Evolutionary conservation across 2,113 vertebrate genomes (phyloP).

Genomic region (Caracal caracal): DNA sequence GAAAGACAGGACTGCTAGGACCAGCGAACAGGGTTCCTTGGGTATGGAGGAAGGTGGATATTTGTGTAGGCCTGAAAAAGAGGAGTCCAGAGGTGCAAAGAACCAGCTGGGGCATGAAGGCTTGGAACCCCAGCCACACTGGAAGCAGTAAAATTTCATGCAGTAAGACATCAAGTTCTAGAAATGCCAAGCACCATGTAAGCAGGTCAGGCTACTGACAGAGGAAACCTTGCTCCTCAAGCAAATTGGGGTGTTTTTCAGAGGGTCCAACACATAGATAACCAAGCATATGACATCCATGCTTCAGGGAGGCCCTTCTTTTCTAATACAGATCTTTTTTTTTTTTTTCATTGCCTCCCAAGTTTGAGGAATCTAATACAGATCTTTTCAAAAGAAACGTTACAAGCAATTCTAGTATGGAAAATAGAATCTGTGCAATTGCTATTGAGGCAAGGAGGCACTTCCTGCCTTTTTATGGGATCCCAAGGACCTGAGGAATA

Average conservation of each 20-base stretch:
- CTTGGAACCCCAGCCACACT: not conserved
- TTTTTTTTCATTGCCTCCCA: no score
- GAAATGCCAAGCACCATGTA: not conserved
- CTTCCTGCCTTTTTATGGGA: not conserved
- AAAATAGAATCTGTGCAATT: not conserved
- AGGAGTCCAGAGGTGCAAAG: not conserved
- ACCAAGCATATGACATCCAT: not conserved
- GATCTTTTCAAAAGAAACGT: constrained; percentile 16
- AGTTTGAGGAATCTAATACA: not conserved
- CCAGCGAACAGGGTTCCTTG: not conserved
- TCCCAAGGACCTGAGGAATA: not conserved
- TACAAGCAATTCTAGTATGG: not conserved
- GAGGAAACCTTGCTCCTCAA: not conserved
- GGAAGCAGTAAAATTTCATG: not conserved
- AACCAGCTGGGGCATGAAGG: not conserved
- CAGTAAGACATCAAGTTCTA: not conserved
- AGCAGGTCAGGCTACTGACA: not conserved
- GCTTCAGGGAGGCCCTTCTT: not conserved
- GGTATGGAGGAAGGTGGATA: not conserved
- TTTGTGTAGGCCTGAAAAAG: not conserved
- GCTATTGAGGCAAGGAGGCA: not conserved
- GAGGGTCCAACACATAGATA: not conserved
- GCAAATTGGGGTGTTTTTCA: not conserved
- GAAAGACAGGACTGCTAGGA: not conserved
- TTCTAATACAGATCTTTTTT: not conserved